Evolutionary conservation across 1,140 invertebrate genomes (phyloP), one percentile per base, ranked within the genome.

Genomic region (Aphelenchoides fujianensis): DNA sequence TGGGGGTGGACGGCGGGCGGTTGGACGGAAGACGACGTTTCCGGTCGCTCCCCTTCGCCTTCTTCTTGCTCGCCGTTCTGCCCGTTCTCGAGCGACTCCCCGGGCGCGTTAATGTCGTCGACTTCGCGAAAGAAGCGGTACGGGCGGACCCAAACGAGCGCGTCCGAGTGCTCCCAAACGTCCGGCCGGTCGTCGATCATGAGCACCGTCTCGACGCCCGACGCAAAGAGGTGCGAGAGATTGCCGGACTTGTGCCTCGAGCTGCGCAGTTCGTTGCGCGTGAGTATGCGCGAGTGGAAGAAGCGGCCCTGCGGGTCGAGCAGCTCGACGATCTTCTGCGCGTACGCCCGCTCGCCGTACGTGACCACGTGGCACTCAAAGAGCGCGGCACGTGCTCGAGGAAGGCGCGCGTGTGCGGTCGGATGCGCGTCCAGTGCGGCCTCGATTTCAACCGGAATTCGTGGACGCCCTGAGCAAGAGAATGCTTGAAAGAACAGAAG

Each of bases 171-270:
- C 81, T 94, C 92, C 97, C 97, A 99, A 1, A 99, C 96, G 88
- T 99, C 96, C 85, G 97, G 93, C 36, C 97, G 88, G 85, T 99
- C 97, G 86, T 99, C 97, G 83, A 99, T 97, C 71, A 99, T 99
- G 84, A 93, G 95, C 0, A 98, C 95, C 90, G 98, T 91, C 71
- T 94, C 90, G 31, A 98, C 95, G 2, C 95, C 96, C 86, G 93
- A 95, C 1, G 97, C 97, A 88, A 99, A 99, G 7, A 99, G 86
- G 5, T 94, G 93, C 82, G 93, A 86, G 88, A 97, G 88, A 88
- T 99, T 99, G 61, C 92, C 93, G 61, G 93, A 94, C 89, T 99
- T 99, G 63, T 93, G 94, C 75, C 91, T 91, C 59, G 91, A 89
- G 89, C 95, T 92, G 83, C 98, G 96, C 85, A 95, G 97, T 87